Conservation (phyloP, 2,797 vertebrate species). For the Silurus lanzhouensis region DNA sequence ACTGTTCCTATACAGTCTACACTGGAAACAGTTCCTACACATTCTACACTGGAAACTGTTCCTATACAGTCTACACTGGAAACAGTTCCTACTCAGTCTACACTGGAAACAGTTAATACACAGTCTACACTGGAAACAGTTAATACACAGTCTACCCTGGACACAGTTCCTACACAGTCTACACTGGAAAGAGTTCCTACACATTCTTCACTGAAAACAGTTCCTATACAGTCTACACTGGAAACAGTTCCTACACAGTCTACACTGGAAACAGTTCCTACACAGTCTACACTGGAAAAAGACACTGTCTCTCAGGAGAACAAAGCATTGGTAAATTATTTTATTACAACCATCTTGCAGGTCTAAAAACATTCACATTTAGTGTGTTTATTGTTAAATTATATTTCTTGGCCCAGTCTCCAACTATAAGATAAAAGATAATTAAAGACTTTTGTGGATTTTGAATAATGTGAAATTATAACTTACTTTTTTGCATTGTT, state of each 20-base stretch:
- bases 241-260: background rate
- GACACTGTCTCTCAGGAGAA: constrained; percentile 8
- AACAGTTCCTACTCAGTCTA: background rate
- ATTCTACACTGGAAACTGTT: background rate
- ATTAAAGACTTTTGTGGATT: background rate
- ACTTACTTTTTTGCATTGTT: background rate
- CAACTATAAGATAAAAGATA: background rate
- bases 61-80: background rate
- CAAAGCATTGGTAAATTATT: constrained; percentile 16
- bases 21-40: background rate
- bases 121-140: too few species aligned
- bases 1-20: background rate
- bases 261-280: background rate
- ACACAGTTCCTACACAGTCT: background rate
- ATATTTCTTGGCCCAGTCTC: background rate
- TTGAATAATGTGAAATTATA: background rate
- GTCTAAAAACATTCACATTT: background rate
- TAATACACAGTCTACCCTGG: too few species aligned
- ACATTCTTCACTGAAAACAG: background rate
- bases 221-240: background rate
- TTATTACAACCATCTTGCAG: background rate
- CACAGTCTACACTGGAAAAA: background rate
- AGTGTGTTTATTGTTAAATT: constrained; percentile 2
- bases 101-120: background rate
- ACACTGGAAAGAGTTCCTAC: background rate